Base-by-base conservation (phyloP, 2,888 invertebrate species). In the Myopa tessellatipennis region DNA sequence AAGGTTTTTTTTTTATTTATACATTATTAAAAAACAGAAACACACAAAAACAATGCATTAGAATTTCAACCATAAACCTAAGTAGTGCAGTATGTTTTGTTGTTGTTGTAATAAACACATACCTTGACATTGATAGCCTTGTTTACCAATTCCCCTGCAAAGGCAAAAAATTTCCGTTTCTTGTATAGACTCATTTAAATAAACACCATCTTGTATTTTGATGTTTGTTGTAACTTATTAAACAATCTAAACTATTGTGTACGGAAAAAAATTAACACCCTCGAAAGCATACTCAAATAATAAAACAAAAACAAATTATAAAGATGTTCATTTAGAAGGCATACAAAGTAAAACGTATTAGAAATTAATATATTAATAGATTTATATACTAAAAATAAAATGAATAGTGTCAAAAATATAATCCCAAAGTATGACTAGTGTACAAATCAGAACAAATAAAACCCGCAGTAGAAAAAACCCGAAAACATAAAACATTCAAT, bases 81-180 rank as follows among this genome's bases (percentile, higher is more conserved):
- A 63, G 45, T 68, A 60, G 52, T 67, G 65, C 58, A 55, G 58
- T 75, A 69, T 78, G 67, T 68, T 79, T 60, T 77, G 73, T 79
- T 74, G 76, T 79, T 78, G 78, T 79, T 81, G 76, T 78, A 80
- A 78, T 78, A 85, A 84, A 86, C 85, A 89, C 89, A 90, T 93
- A 96, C 96, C 96, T 96, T 97, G 97, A 92, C 97, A 97, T 91
- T 97, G 97, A 92, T 97, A 97, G 90, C 97, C 97, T 92, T 97
- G 97, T 91, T 97, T 97, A 90, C 97, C 97, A 90, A 97, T 92
- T 90, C 97, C 97, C 96, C 96, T 96, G 94, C 89, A 94, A 91
- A 90, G 89, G 90, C 91, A 89, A 91, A 91, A 89, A 89, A 88
- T 88, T 86, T 87, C 88, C 88, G 86, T 87, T 86, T 86, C 88